Conservation (phyloP, 2,797 vertebrate species). For the Propithecus deckenii region DNA sequence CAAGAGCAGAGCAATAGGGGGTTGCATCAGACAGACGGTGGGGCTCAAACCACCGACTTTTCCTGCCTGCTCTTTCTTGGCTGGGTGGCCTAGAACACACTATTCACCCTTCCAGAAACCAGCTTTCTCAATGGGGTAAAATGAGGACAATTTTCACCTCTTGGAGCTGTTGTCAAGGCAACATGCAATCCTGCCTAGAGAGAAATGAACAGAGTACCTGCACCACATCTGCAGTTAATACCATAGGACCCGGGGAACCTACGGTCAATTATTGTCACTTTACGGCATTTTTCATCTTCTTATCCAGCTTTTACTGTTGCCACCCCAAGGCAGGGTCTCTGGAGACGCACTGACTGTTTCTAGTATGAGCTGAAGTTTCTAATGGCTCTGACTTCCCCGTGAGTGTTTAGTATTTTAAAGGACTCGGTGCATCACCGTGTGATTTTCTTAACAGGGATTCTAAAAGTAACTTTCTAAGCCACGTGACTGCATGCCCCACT, state of each 20-base stretch:
- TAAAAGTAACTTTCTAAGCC: not conserved
- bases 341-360: fast-evolving
- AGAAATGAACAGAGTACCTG: not conserved
- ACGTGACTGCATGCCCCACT: fast-evolving
- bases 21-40: not conserved
- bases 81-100: not conserved
- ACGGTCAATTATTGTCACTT: fast-evolving
- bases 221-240: fast-evolving
- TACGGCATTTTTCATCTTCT: not conserved
- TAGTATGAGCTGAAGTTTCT: fast-evolving
- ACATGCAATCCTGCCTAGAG: not conserved
- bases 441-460: not conserved
- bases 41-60: fast-evolving
- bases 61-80: not conserved
- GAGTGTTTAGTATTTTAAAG: fast-evolving
- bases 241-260: fast-evolving
- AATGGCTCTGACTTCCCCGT: fast-evolving
- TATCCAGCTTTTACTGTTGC: not conserved
- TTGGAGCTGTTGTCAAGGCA: fast-evolving
- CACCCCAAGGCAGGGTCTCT: not conserved
- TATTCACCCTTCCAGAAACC: not conserved
- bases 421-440: fast-evolving
- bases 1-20: fast-evolving
- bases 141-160: not conserved
- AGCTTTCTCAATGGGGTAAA: not conserved